Evolutionary conservation across 2,797 vertebrate genomes (phyloP), one percentile per base, ranked within the genome.

Genomic region (Coendou prehensilis): DNA sequence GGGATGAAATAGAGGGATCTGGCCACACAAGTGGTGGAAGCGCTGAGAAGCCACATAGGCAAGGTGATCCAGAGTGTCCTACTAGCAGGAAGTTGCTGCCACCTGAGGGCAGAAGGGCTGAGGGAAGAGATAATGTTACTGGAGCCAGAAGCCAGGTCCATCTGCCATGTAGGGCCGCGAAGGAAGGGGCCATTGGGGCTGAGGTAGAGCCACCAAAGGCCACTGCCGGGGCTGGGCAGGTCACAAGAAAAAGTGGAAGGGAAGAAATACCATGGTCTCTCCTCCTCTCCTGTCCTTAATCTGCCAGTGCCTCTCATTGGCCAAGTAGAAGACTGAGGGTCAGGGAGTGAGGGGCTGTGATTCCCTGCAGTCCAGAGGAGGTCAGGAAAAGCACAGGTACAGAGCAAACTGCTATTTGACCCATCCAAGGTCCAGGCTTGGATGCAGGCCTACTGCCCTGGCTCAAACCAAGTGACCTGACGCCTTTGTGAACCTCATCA

Each of bases 51-150:
- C 26, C 71, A 75, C 10, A 11, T n/a, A 79, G 69, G 28, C 56
- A 56, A 89, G 76, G 56, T 15, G 28, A 41, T 47, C 14, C 64
- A 79, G 69, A 89, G 80, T 73, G 56, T 73, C 45, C 3, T 61
- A n/a, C 26, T 17, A 85, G n/a, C 76, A 83, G 61, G 14, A 86
- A 85, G 61, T 61, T 87, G 94, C 45, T 89, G 37, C 47, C 82
- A 22, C 15, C 28, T 69, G 56, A 7, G 22, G 52, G 9, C n/a
- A 26, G 26, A 52, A 90, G 61, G 84, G 64, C 67, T 61, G 33
- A 86, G 5, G 37, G 59, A 93, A 76, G 52, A 91, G 63, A 69
- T 37, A 30, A 22, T 82, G 14, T 89, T 71, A 63, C 11, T 93
- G 37, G 69, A 92, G 63, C 28, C 22, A 75, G 67, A 73, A 79